Evolutionary conservation across 2,888 invertebrate species (phyloP), one percentile per base, ranked within the genome.

Genomic region (Aradus depressus): DNA sequence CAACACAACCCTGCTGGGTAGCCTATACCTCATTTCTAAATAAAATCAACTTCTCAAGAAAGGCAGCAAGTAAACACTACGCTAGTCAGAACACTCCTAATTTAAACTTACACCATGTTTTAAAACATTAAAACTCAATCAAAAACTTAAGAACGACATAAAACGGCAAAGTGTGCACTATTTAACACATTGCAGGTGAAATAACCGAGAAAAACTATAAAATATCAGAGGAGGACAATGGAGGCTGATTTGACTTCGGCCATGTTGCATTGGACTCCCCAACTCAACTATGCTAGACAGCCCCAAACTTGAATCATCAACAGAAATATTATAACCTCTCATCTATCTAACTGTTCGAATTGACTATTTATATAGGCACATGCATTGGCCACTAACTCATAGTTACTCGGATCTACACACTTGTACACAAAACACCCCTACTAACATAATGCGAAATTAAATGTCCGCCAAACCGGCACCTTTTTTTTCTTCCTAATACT

Each of bases 31-130:
- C 62, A 61, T 62, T 62, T 63, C 64, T 62, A 62, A 64, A 65
- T 63, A 63, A 64, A 67, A 67, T 57, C 57, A 58, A 58, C 68
- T 66, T 64, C 68, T 67, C 67, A 67, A 62, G 62, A 62, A 63
- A 61, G 62, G 61, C 62, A 70, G 68, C 67, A 65, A 69, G 68
- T 71, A 72, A 72, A 72, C 72, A 74, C 73, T 67, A 68, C 69
- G 60, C 61, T 62, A 67, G 69, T 70, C 70, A 69, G 66, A 64
- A 64, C 66, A 67, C 62, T 26, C 25, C 12, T 23, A 51, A 44
- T 26, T 21, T 28, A 28, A 38, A 37, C 28, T 47, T 28, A 37
- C 35, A 47, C 19, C 19, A 22, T 14, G 8, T n/a, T 23, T 35
- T n/a, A n/a, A 8, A 14, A n/a, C 14, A 35, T 8, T 14, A 8